A percentile compares a stretch with the other conserved stretches of the same genome.
Evolutionary conservation across 2,797 vertebrate species (phyloP).

Genomic region (Myotis vivesi): DNA sequence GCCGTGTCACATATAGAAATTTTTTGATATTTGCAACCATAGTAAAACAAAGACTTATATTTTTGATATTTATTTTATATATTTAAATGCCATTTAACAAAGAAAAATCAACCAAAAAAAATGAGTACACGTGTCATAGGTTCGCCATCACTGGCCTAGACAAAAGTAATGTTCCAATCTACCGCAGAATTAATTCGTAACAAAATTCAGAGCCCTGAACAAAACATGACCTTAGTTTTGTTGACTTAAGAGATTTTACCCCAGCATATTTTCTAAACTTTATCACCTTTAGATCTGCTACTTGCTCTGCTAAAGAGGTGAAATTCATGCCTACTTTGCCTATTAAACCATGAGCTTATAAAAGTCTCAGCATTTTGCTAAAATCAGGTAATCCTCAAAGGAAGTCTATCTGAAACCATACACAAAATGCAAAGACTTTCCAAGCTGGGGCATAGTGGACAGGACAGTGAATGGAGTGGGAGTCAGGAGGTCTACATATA

Average conservation of each 20-base stretch:
- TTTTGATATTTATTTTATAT: too few relatives aligned
- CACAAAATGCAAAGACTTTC: neutral
- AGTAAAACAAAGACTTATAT: too few relatives aligned
- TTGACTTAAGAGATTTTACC: conserved; percentile 21
- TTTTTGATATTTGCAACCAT: too few relatives aligned
- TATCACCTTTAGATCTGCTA: conserved; percentile 2
- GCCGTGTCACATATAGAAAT: too few relatives aligned
- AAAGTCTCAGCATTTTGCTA: neutral
- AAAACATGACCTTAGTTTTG: neutral
- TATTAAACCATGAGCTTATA: neutral
- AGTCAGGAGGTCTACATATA: neutral
- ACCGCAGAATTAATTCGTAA: neutral
- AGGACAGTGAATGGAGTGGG: neutral
- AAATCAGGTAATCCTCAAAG: conserved; percentile 25
- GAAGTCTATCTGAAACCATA: neutral
- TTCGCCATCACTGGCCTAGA: neutral
- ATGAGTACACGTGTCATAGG: too few relatives aligned
- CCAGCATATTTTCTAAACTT: neutral
- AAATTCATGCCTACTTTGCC: neutral
- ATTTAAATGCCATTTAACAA: too few relatives aligned
- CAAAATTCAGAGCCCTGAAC: neutral
- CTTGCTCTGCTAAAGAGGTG: neutral
- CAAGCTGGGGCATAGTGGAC: neutral
- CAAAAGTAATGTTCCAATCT: neutral
- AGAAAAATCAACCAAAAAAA: too few relatives aligned